Evolutionary conservation across 2,888 invertebrate genomes (phyloP).

Genomic region (Nephrotoma flavescens): DNA sequence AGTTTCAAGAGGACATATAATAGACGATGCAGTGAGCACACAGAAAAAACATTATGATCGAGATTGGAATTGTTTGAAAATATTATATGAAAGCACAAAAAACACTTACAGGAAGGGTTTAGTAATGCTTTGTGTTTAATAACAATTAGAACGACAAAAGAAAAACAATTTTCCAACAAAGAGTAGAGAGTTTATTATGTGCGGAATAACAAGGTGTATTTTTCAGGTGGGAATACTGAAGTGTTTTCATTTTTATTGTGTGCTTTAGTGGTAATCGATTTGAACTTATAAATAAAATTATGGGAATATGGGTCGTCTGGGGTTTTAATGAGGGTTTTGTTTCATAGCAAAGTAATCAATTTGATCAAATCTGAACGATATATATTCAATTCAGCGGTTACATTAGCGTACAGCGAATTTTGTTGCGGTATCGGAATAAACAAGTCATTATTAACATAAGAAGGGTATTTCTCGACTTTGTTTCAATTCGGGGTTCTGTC

Average conservation of each 20-base stretch:
- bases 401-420: no score
- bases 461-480: no score
- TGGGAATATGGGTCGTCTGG: no score
- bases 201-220: background rate
- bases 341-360: no score
- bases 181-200: background rate
- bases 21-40: background rate
- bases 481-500: no score
- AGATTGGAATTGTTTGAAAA: background rate
- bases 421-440: no score
- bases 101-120: background rate
- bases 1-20: background rate
- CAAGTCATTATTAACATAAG: no score
- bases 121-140: background rate
- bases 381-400: no score
- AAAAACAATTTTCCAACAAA: background rate
- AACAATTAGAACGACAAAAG: background rate
- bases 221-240: background rate
- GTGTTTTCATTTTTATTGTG: background rate
- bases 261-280: background rate
- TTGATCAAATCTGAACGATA: no score
- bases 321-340: no score
- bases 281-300: no score
- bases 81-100: background rate
- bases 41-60: background rate